Evolutionary conservation across 2,888 invertebrate species (phyloP), one percentile per base, ranked within the genome.

Genomic region (Pammene aurita): DNA sequence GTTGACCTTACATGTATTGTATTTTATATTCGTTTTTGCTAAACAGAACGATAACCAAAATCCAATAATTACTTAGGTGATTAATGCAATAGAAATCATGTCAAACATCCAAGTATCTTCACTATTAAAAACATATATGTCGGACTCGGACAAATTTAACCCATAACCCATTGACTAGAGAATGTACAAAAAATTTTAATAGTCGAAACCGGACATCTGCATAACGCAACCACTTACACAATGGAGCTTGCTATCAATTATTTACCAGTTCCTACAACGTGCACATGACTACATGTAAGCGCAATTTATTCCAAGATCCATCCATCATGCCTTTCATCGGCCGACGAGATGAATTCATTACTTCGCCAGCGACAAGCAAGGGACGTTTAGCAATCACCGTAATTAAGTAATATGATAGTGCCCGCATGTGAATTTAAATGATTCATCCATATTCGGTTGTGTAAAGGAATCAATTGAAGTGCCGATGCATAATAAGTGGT

Each of bases 381-480:
- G 64, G 57, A 46, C 41, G 46, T 54, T 58, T 46, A 65, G 64
- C 38, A 46, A 60, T 60, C 58, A 18, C n/a, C 48, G 46, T 60
- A 60, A 67, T 63, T 50, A 67, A 65, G 65, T 57, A 65, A 65
- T 54, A 2, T 13, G 65, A 69, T 60, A 67, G 50, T 55, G 50
- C 68, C 68, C 68, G 68, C 64, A 69, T 69, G 46, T 26, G 26
- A 34, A 68, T 42, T 68, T 46, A 44, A 69, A 68, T 52, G 48
- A 63, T 41, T 18, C 26, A n/a, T 67, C 18, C 14, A 44, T 55
- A 52, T 26, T 48, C 50, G 26, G 34, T 38, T 4, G n/a, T 16
- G 16, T 42, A 26, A 7, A 54, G 7, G 13, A 7, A 56, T 57
- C 13, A 0, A 42, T 41, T 14, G 18, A 42, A 42, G 42, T 42